These are phyloP conservation scores for Erythrocercus mccallii DNA, from an alignment of 2,113 vertebrate genomes.

Conservation along the genomic window DNA sequence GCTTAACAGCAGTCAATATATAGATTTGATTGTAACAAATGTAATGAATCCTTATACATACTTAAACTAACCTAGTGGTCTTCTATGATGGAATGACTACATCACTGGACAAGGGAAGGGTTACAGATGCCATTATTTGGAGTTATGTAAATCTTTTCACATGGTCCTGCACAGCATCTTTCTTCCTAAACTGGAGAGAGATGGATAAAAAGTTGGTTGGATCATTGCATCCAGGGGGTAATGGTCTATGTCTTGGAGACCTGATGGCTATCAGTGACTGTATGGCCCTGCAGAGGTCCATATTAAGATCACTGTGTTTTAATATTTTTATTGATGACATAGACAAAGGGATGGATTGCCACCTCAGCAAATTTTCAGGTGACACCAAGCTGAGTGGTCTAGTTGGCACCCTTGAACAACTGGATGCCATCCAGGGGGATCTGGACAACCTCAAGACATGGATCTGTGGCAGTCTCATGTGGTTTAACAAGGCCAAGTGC, in stretches of 20 bases:
- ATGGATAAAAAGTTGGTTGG: not conserved
- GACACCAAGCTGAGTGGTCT: not conserved
- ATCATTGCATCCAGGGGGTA: not conserved
- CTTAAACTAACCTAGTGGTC: not conserved
- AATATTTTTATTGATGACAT: not conserved
- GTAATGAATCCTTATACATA: not conserved
- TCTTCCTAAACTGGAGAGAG: not conserved
- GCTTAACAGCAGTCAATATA: not conserved
- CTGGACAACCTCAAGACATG: not conserved
- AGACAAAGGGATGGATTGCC: not conserved
- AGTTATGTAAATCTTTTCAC: not conserved
- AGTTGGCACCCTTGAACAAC: not conserved
- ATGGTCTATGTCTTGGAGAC: not conserved
- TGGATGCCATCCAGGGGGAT: not conserved
- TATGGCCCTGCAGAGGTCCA: no score
- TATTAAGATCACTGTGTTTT: not conserved
- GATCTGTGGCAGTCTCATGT: rapidly evolving
- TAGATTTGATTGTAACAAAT: not conserved
- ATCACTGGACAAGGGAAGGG: not conserved
- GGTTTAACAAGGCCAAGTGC: not conserved
- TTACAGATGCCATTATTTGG: not conserved
- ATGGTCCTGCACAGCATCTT: rapidly evolving
- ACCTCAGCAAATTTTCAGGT: not conserved
- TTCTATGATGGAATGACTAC: not conserved
- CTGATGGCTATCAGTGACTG: not conserved